A percentile compares a stretch with the other conserved stretches of the same genome.
Evolutionary conservation across 2,113 vertebrate genomes (phyloP).

Genomic region (Antechinus flavipes): DNA sequence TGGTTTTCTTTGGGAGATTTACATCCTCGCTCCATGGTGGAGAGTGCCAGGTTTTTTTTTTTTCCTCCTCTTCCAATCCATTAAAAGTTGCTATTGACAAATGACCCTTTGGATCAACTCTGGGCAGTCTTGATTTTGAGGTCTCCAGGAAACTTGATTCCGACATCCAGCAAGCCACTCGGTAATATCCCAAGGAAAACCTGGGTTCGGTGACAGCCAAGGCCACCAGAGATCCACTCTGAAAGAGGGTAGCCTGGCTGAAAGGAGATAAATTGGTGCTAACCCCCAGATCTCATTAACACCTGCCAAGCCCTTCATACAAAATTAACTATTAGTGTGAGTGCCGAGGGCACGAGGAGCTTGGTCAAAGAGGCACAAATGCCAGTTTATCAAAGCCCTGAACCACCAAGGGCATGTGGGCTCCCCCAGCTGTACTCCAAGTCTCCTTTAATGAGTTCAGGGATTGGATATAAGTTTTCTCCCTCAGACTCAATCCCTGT

Average conservation of each 20-base stretch:
- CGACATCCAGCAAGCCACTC: background rate
- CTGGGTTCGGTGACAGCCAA: background rate
- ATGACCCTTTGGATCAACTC: slow-evolving; percentile 27
- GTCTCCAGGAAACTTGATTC: slow-evolving; percentile 10
- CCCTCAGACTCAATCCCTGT: background rate
- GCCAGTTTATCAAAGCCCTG: background rate
- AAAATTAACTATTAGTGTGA: background rate
- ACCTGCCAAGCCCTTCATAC: background rate
- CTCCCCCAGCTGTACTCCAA: background rate
- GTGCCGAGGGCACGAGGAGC: background rate
- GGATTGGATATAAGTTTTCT: fast-evolving
- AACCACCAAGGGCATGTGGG: background rate
- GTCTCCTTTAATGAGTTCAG: slow-evolving; percentile 23
- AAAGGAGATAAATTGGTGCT: fast-evolving
- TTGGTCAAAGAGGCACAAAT: slow-evolving; percentile 3
- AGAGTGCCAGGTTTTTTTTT: slow-evolving; percentile 16
- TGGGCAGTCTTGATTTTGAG: slow-evolving; percentile 6
- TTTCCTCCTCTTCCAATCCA: background rate
- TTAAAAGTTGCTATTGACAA: slow-evolving; percentile 69
- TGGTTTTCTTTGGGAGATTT: slow-evolving; percentile 80
- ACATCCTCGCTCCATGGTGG: slow-evolving; percentile 75
- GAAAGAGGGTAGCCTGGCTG: background rate
- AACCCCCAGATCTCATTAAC: background rate
- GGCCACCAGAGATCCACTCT: background rate
- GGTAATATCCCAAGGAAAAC: background rate